Evolutionary conservation across 2,797 vertebrate genomes (phyloP), one percentile per base, ranked within the genome.

Genomic region (Argya squamiceps): DNA sequence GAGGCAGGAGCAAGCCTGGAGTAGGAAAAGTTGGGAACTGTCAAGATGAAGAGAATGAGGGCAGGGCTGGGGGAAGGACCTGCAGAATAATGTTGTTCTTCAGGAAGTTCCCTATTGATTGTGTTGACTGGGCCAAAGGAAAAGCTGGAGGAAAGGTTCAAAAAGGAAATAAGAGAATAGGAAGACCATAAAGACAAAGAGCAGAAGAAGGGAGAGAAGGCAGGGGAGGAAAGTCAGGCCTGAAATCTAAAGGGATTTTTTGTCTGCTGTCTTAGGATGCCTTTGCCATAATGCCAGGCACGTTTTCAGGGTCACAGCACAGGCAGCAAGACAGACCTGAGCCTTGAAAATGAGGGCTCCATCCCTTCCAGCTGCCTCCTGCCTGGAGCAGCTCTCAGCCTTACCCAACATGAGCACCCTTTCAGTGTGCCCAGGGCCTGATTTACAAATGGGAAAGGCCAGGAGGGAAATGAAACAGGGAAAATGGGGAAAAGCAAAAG

Each of bases 51-150:
- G 22, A 80, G 29, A 52, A 37, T 9, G 27, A 80, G 30, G 9
- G 18, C n/a, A 58, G 47, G 34, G 41, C 5, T 68, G 15, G 9
- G 16, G 26, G 5, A 74, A 73, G 37, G 37, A 56, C 12, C 26
- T 81, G 22, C n/a, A 74, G 27, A 9, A 15, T 24, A 22, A n/a
- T 0, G 0, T 39, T 0, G 0, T 39, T 39, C 23, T 80, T 59
- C 23, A 65, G 62, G 27, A 65, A 37, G 8, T 55, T 84, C 49
- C 27, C 53, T 84, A 1, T 8, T 11, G 41, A 27, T 34, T 59
- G 11, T 34, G 23, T 34, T 62, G 37, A 14, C 6, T 26, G 27
- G 16, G 6, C 6, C 21, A 23, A 41, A 71, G 19, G 22, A 69
- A 79, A 17, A 65, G 30, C 24, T 46, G 41, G 10, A 26, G 14